Evolutionary conservation across 2,888 invertebrate species (phyloP).

Genomic region (Cordylochernes scorpioides): DNA sequence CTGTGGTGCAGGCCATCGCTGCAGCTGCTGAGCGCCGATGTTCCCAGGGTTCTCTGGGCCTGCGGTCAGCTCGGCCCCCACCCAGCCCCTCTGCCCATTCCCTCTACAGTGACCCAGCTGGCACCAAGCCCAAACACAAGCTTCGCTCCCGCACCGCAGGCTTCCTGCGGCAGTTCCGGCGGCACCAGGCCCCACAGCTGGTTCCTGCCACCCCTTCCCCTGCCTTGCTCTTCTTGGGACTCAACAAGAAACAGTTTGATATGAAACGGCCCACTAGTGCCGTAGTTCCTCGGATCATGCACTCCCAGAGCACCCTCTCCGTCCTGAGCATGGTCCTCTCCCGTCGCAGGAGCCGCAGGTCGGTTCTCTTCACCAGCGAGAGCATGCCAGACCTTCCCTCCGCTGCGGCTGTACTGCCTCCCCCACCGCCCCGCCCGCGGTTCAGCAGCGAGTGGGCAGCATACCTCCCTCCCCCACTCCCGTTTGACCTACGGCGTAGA

Average conservation of each 20-base stretch:
- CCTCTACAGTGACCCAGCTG: no score
- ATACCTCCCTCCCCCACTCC: no score
- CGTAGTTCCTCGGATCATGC: constrained; percentile 14
- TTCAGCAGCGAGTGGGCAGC: no score
- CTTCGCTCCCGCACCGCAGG: constrained; percentile 11
- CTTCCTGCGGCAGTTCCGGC: constrained; percentile 10
- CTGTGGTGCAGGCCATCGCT: not conserved
- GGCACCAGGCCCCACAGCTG: no score
- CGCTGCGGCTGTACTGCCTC: constrained; percentile 13
- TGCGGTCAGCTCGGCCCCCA: no score
- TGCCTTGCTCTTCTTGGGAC: no score
- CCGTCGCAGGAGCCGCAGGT: constrained; percentile 4
- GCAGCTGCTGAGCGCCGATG: not conserved
- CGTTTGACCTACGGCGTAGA: no score
- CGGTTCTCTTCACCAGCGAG: constrained; percentile 18
- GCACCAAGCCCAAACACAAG: constrained; percentile 12
- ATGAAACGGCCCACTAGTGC: constrained; percentile 4
- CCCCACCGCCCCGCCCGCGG: constrained; percentile 6
- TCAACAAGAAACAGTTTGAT: constrained; percentile 11
- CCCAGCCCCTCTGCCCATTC: no score
- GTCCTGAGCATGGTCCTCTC: constrained; percentile 16
- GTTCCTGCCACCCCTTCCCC: no score
- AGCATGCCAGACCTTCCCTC: constrained; percentile 20
- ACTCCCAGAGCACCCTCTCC: constrained; percentile 19
- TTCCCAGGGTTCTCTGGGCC: not conserved